Evolutionary conservation across 2,113 vertebrate genomes (phyloP), one percentile per base, ranked within the genome.

Genomic region (Microtus richardsoni): DNA sequence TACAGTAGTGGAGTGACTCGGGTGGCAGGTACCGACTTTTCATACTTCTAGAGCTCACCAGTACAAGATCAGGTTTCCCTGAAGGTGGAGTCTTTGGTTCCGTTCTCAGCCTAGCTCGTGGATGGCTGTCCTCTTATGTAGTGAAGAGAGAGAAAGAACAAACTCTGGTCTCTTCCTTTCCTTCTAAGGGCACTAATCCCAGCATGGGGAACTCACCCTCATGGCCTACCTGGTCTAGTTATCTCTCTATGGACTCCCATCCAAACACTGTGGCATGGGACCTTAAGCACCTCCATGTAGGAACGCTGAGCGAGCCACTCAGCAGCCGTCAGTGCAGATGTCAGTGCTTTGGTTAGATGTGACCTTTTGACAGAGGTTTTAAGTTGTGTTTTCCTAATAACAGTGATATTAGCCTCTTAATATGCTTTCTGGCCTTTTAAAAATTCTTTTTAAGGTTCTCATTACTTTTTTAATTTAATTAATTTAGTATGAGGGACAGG

Each of bases 1-100:
- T 44, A 22, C 1, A n/a, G 0, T 64, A 39, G 10, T 21, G 7
- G 2, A 26, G 9, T 22, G 33, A 44, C 60, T 54, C 2, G 10
- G 30, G 30, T 21, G 14, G 64, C 1, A 10, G 64, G 19, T 6
- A 10, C 36, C 19, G 39, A 26, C 6, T 71, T 87, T 14, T 22
- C 44, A 7, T 4, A 26, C 47, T 49, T n/a, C 33, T 5, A 33
- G 64, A n/a, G 21, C 12, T 3, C 3, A 0, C 33, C n/a, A 39
- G 47, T 73, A 28, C 49, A 41, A 41, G 24, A 74, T 74, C 14
- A 7, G 36, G 47, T 39, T 39, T 58, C 49, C 24, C 44, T 10
- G 22, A 73, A n/a, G 1, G 68, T 17, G 24, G 68, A 39, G 24
- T 10, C 54, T 19, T 54, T 22, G 17, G 66, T 28, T 5, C 9